These are phyloP conservation scores for Amphilophus citrinellus DNA, from an alignment of 2,113 vertebrate genomes.

Conservation along the genomic window DNA sequence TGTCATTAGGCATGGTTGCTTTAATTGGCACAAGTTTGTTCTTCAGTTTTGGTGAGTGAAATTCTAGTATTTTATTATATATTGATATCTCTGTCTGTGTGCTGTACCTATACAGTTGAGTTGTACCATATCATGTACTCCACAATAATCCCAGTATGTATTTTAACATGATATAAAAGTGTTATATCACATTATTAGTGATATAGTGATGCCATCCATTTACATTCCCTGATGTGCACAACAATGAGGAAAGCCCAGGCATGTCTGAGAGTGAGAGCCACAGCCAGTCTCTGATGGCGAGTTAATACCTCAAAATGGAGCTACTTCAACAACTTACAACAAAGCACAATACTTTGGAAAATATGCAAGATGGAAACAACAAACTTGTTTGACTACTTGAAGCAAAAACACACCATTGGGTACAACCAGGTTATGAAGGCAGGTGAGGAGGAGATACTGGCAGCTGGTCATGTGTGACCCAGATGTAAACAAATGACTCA, in stretches of 20 bases:
- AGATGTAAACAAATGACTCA: neutral
- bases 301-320: no score
- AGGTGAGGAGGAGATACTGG: no score
- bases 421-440: no score
- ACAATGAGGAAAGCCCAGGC: neutral
- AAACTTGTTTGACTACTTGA: no score
- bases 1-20: neutral
- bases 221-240: neutral
- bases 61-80: neutral
- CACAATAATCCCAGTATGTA: neutral
- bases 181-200: neutral
- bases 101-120: neutral
- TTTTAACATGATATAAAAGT: neutral
- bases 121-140: neutral
- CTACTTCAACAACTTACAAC: no score
- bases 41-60: conserved; percentile 6
- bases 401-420: no score
- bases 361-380: no score
- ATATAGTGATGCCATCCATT: neutral
- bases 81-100: neutral
- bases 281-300: neutral
- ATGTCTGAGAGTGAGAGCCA: neutral
- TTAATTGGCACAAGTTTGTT: neutral
- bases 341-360: no score
- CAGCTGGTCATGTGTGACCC: no score